Percentiles rank a stretch among this genome's conserved stretches.
These are phyloP conservation scores for Rhodophaea formosa DNA, from an alignment of 2,888 invertebrate genomes.

Conservation along the genomic window DNA sequence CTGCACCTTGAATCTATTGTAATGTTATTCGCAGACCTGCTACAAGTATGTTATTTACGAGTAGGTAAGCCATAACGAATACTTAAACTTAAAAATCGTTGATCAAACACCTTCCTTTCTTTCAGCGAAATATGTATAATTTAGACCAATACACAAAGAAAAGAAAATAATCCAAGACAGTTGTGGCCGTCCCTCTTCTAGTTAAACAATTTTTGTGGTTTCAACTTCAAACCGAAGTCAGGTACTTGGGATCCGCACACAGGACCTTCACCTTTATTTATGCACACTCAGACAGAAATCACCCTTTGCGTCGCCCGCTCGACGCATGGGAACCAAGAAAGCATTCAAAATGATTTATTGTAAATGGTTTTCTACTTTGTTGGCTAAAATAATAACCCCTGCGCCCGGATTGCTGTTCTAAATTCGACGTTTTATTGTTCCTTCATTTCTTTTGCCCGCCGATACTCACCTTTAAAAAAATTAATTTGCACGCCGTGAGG, in stretches of 20 bases:
- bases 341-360: constrained; percentile 81
- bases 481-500: constrained; percentile 63
- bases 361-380: constrained; percentile 82
- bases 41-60: too few relatives aligned
- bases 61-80: too few relatives aligned
- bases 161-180: not conserved
- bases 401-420: constrained; percentile 70
- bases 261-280: constrained; percentile 79
- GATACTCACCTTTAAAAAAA: constrained; percentile 49
- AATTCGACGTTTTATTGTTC: constrained; percentile 74
- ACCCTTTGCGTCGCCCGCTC: constrained; percentile 78
- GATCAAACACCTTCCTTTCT: too few relatives aligned
- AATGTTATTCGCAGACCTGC: too few relatives aligned
- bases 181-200: constrained; percentile 32
- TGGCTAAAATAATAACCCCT: constrained; percentile 79
- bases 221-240: constrained; percentile 46
- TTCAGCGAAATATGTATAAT: not conserved
- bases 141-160: not conserved
- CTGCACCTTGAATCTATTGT: too few relatives aligned
- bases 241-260: constrained; percentile 72
- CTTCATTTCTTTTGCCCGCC: constrained; percentile 61
- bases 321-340: constrained; percentile 77
- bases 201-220: constrained; percentile 31
- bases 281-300: constrained; percentile 79
- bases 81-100: too few relatives aligned